Percentiles rank a stretch among this genome's conserved stretches.
These are phyloP conservation scores for Tuberolachnus salignus DNA, from an alignment of 2,888 invertebrate species.

Conservation along the genomic window DNA sequence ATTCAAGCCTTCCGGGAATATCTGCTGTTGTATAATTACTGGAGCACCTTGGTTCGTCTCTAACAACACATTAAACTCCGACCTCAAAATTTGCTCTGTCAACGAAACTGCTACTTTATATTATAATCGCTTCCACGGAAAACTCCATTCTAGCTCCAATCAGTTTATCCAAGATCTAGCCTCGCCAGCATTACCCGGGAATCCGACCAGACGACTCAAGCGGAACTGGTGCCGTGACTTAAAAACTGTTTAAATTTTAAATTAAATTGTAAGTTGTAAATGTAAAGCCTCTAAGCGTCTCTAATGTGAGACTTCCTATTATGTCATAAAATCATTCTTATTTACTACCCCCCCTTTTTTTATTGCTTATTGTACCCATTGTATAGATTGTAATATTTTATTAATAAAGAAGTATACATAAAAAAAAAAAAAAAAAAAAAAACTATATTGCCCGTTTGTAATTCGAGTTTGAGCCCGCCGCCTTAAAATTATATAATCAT, in stretches of 20 bases:
- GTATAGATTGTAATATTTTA: background rate
- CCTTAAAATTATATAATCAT: too few relatives aligned
- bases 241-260: too few relatives aligned
- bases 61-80: background rate
- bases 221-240: too few relatives aligned
- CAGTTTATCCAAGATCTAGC: too few relatives aligned
- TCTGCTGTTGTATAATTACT: background rate
- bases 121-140: background rate
- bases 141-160: too few relatives aligned
- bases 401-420: too few relatives aligned
- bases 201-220: too few relatives aligned
- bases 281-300: constrained; percentile 7
- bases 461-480: too few relatives aligned
- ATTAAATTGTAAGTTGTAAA: background rate
- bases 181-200: too few relatives aligned
- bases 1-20: background rate
- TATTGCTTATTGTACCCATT: constrained; percentile 2
- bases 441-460: too few relatives aligned
- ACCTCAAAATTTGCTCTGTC: background rate
- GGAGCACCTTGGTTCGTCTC: background rate
- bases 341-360: background rate
- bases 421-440: constrained; percentile 3
- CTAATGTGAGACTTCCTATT: background rate
- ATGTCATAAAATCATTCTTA: background rate
- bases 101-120: background rate